phyloP scores from a whole-genome alignment of 2,797 vertebrate species.

The Malurus leucopterus region DNA sequence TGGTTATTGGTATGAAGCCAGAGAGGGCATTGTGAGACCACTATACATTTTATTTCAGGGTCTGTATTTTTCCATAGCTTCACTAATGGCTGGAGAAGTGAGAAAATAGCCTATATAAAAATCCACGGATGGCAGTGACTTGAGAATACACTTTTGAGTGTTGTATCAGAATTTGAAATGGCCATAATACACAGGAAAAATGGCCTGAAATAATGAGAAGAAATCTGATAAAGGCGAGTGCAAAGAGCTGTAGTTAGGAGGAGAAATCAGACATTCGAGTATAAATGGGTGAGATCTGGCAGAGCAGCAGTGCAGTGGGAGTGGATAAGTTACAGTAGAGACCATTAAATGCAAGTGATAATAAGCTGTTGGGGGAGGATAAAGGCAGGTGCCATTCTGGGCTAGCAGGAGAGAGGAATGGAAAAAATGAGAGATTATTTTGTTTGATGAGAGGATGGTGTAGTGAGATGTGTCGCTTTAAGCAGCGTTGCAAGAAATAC shows the following conservation, averaged over 20 bases:
- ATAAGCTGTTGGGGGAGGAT: slow-evolving; percentile 23
- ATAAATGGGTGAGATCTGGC: neutral
- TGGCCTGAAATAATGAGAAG: neutral
- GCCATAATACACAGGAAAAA: neutral
- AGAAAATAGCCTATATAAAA: neutral
- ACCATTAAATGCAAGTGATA: slow-evolving; percentile 1
- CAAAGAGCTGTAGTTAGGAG: neutral
- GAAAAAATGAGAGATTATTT: neutral
- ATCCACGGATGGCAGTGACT: neutral
- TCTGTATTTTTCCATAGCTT: neutral
- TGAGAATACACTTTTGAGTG: neutral
- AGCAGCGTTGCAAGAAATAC: neutral
- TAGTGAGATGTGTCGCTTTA: neutral
- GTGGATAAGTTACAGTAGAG: slow-evolving; percentile 1
- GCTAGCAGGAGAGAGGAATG: neutral
- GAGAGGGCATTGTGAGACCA: neutral
- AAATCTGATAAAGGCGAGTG: neutral
- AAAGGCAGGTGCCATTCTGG: neutral
- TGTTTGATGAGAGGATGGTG: neutral
- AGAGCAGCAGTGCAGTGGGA: slow-evolving; percentile 19
- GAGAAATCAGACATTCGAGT: neutral
- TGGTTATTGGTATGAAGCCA: neutral
- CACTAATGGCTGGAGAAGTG: neutral
- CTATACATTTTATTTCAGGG: neutral
- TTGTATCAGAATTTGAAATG: neutral